Evolutionary conservation across 2,888 invertebrate genomes (phyloP), one percentile per base, ranked within the genome.

Genomic region (Andricus quercusramuli): DNA sequence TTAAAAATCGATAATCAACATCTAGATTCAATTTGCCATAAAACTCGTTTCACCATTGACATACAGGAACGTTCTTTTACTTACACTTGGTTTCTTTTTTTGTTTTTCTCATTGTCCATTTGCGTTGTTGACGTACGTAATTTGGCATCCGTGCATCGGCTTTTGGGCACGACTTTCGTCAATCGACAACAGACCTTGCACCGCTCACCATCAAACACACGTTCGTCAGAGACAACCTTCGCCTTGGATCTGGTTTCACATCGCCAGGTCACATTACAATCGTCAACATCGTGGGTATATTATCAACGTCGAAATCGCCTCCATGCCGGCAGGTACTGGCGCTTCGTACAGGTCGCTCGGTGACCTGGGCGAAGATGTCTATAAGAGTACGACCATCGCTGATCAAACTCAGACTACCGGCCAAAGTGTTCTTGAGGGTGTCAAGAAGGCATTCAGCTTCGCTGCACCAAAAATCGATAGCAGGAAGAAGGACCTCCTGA

Each of bases 271-370:
- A 66, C 67, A 68, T 80, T 25, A 67, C 25, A 62, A 77, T 78
- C 77, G 22, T 82, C 79, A 79, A 78, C 84, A 78, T 74, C 78
- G 84, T 82, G 83, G 83, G 78, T 81, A 80, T 78, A 79, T 77
- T 68, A 77, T 78, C 78, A 78, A 77, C 77, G 78, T 79, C 70
- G 78, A 78, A 68, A 77, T 59, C 20, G 80, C 77, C 85, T 93
- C 93, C 93, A 96, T 95, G 95, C 94, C 95, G 92, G 94, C 94
- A 89, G 94, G 94, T 92, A 94, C 94, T 93, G 94, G 94, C 92
- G 95, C 95, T 93, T 95, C 95, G 91, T 95, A 95, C 94, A 94
- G 94, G 89, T 94, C 94, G 89, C 93, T 95, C 90, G 92, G 93
- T 81, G 92, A 92, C 89, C 91, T 92, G 89, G 93, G 93, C 89